A percentile compares a stretch with the other conserved stretches of the same genome.
These are phyloP conservation scores for Boleophthalmus pectinirostris DNA, from an alignment of 2,113 vertebrate genomes.

Conservation along the genomic window DNA sequence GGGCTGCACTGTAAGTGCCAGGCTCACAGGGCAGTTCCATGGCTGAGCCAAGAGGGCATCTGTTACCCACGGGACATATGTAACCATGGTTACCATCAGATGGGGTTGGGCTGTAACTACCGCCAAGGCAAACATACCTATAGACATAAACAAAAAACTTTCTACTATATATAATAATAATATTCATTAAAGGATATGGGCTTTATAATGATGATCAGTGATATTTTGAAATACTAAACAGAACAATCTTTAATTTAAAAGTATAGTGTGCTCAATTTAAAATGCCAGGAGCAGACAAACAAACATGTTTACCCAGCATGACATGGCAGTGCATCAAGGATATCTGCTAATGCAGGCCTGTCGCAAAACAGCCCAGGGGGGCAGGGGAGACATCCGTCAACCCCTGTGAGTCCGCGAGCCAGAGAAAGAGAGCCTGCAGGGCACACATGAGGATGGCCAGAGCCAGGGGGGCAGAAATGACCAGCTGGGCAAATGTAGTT, in stretches of 20 bases:
- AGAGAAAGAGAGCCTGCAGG: conserved; percentile 82
- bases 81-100: conserved; percentile 80
- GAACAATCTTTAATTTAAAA: neutral
- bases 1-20: conserved; percentile 81
- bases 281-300: conserved; percentile 6
- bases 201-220: neutral
- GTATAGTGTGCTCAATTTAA: conserved; percentile 9
- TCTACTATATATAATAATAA: neutral
- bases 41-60: conserved; percentile 81
- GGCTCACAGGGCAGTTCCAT: conserved; percentile 83
- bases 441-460: conserved; percentile 80
- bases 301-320: conserved; percentile 78
- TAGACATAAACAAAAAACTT: conserved; percentile 15
- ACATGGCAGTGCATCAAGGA: conserved; percentile 75
- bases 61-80: conserved; percentile 82
- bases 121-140: conserved; percentile 86
- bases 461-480: conserved; percentile 85
- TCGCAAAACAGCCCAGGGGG: conserved; percentile 84
- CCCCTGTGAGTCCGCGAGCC: conserved; percentile 69
- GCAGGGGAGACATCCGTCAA: conserved; percentile 82
- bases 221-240: neutral
- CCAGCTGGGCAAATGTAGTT: conserved; percentile 84
- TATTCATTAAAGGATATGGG: neutral
- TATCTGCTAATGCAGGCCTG: conserved; percentile 72
- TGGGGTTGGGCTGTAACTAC: conserved; percentile 79